Evolutionary conservation across 2,113 vertebrate species (phyloP).

Genomic region (Melospiza melodia): DNA sequence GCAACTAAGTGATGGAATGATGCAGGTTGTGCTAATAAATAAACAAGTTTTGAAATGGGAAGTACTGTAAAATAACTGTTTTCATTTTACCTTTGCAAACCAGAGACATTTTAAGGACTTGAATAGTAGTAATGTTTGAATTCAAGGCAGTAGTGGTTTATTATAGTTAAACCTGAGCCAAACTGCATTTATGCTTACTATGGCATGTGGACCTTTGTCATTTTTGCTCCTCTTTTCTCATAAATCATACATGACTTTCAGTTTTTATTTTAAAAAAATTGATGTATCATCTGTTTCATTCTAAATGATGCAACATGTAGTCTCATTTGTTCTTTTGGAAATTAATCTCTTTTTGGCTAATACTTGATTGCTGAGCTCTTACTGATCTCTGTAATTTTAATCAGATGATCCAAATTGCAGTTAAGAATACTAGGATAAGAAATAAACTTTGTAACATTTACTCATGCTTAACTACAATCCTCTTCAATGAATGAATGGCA

Average conservation of each 20-base stretch:
- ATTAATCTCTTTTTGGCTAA: not conserved
- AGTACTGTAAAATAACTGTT: not conserved
- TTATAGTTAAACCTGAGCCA: not conserved
- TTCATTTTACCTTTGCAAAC: not conserved
- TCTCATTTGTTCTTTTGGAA: not conserved
- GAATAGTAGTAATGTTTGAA: not conserved
- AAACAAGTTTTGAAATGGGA: not conserved
- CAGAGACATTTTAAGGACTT: not conserved
- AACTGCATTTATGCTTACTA: not conserved
- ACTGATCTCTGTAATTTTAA: not conserved
- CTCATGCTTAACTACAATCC: not conserved
- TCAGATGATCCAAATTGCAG: not conserved
- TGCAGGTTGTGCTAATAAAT: slow-evolving; percentile 24
- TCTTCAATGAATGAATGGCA: not conserved
- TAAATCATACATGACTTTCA: not conserved
- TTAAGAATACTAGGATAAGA: not conserved
- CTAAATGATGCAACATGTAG: not conserved
- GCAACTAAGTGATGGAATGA: slow-evolving; percentile 21
- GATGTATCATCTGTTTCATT: not conserved
- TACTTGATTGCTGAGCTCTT: not conserved
- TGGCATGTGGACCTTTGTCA: not conserved
- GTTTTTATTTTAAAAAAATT: not conserved
- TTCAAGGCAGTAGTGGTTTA: not conserved
- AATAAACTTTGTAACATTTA: not conserved
- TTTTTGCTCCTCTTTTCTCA: not conserved